Evolutionary conservation across 2,797 vertebrate genomes (phyloP).

Genomic region (Gambelia wislizenii): DNA sequence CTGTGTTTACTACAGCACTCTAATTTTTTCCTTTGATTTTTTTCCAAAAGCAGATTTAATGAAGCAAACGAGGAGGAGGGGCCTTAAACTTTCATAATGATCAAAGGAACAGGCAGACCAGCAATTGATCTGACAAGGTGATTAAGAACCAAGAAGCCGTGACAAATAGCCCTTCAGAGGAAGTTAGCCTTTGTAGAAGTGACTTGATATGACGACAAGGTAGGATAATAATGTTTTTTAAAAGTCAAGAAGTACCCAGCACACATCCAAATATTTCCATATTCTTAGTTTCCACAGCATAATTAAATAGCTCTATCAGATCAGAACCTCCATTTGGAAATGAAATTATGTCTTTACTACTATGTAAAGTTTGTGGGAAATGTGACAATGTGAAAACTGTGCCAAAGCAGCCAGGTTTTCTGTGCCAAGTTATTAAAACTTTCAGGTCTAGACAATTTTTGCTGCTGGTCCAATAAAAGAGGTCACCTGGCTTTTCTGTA

Average conservation of each 20-base stretch:
- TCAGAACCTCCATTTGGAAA: conserved; percentile 71
- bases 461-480: conserved; percentile 24
- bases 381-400: conserved; percentile 34
- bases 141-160: conserved; percentile 70
- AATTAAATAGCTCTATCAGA: conserved; percentile 66
- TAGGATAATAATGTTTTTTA: conserved; percentile 57
- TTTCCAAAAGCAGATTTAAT: conserved; percentile 32
- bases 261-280: conserved; percentile 55
- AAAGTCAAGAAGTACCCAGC: conserved; percentile 48
- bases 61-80: conserved; percentile 13
- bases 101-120: conserved; percentile 54
- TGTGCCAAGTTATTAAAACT: conserved; percentile 52
- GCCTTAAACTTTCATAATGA: conserved; percentile 39
- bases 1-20: background rate
- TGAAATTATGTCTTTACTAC: conserved; percentile 63
- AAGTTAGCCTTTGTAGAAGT: conserved; percentile 61
- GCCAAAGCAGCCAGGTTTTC: conserved; percentile 46
- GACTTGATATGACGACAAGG: conserved; percentile 64
- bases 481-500: background rate
- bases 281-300: conserved; percentile 55
- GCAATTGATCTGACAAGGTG: conserved; percentile 64
- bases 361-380: conserved; percentile 51
- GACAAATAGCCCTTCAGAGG: conserved; percentile 67
- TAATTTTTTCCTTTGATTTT: background rate
- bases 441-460: conserved; percentile 33